Evolutionary conservation across 2,113 vertebrate genomes (phyloP).

Genomic region (Columbina picui): DNA sequence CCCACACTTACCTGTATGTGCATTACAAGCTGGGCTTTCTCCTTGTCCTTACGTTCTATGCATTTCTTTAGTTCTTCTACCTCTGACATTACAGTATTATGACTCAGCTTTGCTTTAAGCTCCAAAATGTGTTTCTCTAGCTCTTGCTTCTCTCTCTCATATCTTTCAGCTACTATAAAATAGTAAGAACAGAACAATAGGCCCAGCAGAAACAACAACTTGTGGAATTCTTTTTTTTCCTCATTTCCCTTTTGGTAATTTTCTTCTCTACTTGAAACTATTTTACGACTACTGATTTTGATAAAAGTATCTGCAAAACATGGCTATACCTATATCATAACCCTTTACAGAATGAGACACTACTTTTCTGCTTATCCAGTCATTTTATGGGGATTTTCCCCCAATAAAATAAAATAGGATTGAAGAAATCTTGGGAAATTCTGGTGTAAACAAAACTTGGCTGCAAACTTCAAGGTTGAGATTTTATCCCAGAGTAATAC

Average conservation of each 20-base stretch:
- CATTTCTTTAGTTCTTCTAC: conserved; percentile 84
- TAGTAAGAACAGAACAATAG: not conserved
- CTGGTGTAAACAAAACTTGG: not conserved
- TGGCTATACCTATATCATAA: not conserved
- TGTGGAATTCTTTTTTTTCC: not conserved
- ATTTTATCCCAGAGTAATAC: not conserved
- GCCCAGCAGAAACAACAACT: not conserved
- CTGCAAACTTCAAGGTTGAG: not conserved
- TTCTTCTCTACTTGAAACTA: not conserved
- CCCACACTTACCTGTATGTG: conserved; percentile 82
- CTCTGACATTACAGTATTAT: conserved; percentile 77
- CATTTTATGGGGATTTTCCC: not conserved
- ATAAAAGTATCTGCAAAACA: not conserved
- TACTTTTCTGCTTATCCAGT: not conserved
- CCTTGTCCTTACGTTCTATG: conserved; percentile 85
- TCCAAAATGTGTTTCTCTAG: conserved; percentile 86
- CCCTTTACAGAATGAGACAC: not conserved
- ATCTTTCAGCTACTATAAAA: conserved; percentile 67
- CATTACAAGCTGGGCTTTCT: conserved; percentile 80
- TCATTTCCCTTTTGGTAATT: not conserved
- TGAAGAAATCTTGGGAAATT: not conserved
- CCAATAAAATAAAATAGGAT: not conserved
- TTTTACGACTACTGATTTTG: not conserved
- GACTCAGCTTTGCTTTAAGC: conserved; percentile 80
- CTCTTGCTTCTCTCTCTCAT: conserved; percentile 75